A percentile compares a stretch with the other conserved stretches of the same genome.
These are phyloP conservation scores for Sebastes hubbsi DNA, from an alignment of 2,797 vertebrate genomes.

Conservation along the genomic window DNA sequence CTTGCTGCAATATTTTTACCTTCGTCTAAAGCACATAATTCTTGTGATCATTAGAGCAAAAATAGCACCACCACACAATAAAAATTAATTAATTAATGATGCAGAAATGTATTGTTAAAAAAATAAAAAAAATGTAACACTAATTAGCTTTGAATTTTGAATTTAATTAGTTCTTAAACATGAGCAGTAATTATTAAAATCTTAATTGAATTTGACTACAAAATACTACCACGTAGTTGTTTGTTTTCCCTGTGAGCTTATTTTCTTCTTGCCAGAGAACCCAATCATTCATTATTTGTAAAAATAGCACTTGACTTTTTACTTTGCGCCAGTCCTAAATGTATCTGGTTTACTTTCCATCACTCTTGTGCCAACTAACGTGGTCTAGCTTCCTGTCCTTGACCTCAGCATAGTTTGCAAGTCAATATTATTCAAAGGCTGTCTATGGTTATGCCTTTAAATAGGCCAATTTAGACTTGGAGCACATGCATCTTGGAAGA, in stretches of 20 bases:
- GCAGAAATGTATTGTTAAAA: slow-evolving; percentile 19
- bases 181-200: not conserved
- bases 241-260: not conserved
- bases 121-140: not conserved
- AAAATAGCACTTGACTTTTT: slow-evolving; percentile 54
- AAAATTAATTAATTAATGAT: slow-evolving; percentile 36
- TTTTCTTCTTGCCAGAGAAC: slow-evolving; percentile 10
- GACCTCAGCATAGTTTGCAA: slow-evolving; percentile 79
- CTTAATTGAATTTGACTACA: slow-evolving; percentile 18
- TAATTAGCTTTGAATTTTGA: slow-evolving; percentile 15
- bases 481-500: slow-evolving; percentile 87
- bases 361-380: slow-evolving; percentile 67
- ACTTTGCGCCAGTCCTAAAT: slow-evolving; percentile 43
- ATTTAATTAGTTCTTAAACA: slow-evolving; percentile 22
- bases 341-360: slow-evolving; percentile 67
- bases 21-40: slow-evolving; percentile 29
- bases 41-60: slow-evolving; percentile 52
- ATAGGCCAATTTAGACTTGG: slow-evolving; percentile 85
- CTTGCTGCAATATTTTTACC: slow-evolving; percentile 60
- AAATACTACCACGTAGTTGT: not conserved
- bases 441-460: slow-evolving; percentile 85
- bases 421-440: slow-evolving; percentile 85
- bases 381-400: slow-evolving; percentile 75
- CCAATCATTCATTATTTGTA: slow-evolving; percentile 32
- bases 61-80: slow-evolving; percentile 52